phyloP scores from a whole-genome alignment of 2,113 vertebrate species.

The Chaetodon trifascialis region DNA sequence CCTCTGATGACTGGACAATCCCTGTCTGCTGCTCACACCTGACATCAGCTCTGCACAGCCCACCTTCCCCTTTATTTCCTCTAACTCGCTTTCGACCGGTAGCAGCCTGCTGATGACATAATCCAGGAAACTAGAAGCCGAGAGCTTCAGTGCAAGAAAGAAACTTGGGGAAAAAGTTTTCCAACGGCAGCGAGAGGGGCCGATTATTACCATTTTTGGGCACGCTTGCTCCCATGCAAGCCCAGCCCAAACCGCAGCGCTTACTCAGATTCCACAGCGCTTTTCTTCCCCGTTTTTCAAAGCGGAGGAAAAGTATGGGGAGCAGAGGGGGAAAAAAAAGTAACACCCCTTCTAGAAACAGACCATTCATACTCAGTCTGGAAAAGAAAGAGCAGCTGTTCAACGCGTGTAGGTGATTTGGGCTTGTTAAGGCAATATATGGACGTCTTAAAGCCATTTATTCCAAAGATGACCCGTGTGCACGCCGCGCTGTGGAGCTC shows the following conservation, averaged over 20 bases:
- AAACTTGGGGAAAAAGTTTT: conserved; percentile 79
- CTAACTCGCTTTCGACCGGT: conserved; percentile 61
- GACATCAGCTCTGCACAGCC: conserved; percentile 51
- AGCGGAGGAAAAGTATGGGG: conserved; percentile 65
- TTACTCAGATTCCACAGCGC: conserved; percentile 82
- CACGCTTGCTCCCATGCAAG: conserved; percentile 84
- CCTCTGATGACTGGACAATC: background rate
- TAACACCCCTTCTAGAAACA: conserved; percentile 59
- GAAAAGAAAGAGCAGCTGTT: conserved; percentile 27
- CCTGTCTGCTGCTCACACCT: conserved; percentile 53
- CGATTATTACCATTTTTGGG: conserved; percentile 90
- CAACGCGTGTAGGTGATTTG: conserved; percentile 38
- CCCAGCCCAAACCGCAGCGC: conserved; percentile 86
- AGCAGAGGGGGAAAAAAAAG: background rate
- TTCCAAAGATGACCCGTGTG: background rate
- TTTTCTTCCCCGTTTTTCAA: conserved; percentile 67
- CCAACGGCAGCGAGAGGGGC: conserved; percentile 84
- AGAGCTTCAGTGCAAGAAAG: conserved; percentile 65
- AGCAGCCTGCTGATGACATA: conserved; percentile 82
- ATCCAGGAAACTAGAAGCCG: conserved; percentile 81
- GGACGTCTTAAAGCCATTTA: conserved; percentile 1
- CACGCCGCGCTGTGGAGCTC: background rate
- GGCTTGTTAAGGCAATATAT: conserved; percentile 7
- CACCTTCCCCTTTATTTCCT: conserved; percentile 32
- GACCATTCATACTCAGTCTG: conserved; percentile 57